A percentile compares a stretch with the other conserved stretches of the same genome.
phyloP scores from a whole-genome alignment of 2,113 vertebrate species.

The Crotalus helleri region DNA sequence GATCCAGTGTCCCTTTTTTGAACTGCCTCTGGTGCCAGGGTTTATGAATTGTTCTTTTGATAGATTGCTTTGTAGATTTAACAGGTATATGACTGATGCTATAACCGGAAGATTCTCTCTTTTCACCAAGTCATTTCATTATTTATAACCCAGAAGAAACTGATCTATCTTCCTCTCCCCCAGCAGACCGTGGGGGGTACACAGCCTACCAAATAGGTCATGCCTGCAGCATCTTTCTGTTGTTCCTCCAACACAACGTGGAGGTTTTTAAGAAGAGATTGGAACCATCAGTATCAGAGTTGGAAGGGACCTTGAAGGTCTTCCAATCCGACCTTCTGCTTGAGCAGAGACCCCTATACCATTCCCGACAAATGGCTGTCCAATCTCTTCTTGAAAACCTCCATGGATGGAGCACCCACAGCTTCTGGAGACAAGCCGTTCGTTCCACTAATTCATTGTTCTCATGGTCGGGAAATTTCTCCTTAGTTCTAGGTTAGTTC shows the following conservation, averaged over 20 bases:
- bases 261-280: background rate
- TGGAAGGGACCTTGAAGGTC: background rate
- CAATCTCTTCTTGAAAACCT: background rate
- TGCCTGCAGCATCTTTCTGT: background rate
- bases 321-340: background rate
- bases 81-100: slow-evolving; percentile 44
- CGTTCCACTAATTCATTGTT: background rate
- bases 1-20: slow-evolving; percentile 20
- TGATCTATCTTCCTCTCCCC: slow-evolving; percentile 1
- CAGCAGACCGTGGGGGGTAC: background rate
- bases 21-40: slow-evolving; percentile 26
- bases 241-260: background rate
- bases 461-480: background rate
- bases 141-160: slow-evolving; percentile 49
- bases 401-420: background rate
- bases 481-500: background rate
- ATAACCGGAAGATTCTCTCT: slow-evolving; percentile 27
- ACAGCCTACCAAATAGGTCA: background rate
- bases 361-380: background rate
- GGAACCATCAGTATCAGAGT: too few relatives aligned
- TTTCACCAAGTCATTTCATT: slow-evolving; percentile 42
- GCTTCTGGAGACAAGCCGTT: background rate
- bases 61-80: slow-evolving; percentile 37
- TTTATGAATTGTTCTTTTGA: slow-evolving; percentile 43
- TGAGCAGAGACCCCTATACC: too few relatives aligned